Conservation (phyloP, 2,113 vertebrate genomes). For the Pantherophis guttatus region DNA sequence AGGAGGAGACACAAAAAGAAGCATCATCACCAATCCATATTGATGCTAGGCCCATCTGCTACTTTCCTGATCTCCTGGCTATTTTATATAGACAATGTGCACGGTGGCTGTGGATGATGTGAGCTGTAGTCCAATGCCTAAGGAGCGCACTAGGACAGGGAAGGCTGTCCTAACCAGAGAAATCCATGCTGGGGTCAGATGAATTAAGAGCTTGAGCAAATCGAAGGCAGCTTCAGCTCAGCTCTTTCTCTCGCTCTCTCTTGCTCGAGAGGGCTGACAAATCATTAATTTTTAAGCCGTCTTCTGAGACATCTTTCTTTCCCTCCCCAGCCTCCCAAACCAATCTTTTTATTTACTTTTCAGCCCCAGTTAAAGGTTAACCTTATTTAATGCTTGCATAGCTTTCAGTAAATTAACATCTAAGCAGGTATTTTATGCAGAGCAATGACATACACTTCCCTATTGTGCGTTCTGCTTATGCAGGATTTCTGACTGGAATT, state of each 20-base stretch:
- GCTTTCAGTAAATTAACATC: background rate
- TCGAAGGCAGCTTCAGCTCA: background rate
- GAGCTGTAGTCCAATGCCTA: background rate
- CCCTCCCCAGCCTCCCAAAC: background rate
- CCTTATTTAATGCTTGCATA: background rate
- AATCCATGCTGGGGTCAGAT: background rate
- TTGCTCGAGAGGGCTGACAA: background rate
- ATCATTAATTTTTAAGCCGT: background rate
- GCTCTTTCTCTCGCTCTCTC: no score
- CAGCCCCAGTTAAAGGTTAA: background rate
- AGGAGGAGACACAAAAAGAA: background rate
- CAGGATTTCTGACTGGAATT: background rate
- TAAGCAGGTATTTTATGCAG: background rate
- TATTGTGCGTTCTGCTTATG: background rate
- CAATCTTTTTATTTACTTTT: background rate
- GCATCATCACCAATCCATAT: background rate
- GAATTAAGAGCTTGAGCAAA: background rate
- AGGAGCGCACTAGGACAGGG: background rate
- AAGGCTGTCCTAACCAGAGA: background rate
- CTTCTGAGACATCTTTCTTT: background rate
- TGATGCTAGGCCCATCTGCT: background rate
- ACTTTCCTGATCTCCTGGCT: background rate
- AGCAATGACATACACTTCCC: background rate
- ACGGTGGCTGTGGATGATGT: background rate
- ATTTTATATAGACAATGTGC: background rate